A percentile compares a stretch with the other conserved stretches of the same genome.
Evolutionary conservation across 2,888 invertebrate genomes (phyloP).

Genomic region (Ametastegia equiseti): DNA sequence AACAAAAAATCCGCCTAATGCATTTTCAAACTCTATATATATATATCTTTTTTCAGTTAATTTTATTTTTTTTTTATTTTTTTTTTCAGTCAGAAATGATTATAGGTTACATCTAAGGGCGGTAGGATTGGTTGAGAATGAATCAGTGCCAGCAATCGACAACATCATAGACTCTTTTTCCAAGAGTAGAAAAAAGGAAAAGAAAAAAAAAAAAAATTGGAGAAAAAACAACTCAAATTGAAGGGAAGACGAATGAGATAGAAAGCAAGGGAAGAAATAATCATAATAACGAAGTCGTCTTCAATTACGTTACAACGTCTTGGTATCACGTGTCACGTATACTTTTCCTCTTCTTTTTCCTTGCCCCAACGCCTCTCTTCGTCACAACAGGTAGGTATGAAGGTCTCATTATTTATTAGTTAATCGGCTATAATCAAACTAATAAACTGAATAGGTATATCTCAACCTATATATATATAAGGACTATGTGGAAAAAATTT

Average conservation of each 20-base stretch:
- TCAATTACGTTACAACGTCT: slow-evolving; percentile 24
- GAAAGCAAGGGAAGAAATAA: neutral
- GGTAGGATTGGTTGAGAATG: no score
- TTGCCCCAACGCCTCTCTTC: no score
- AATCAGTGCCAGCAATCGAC: neutral
- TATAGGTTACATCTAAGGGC: no score
- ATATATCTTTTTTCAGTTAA: no score
- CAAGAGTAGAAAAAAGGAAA: neutral
- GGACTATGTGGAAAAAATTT: no score
- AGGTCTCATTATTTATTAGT: neutral
- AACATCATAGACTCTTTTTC: neutral
- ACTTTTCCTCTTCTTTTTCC: neutral
- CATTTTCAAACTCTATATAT: neutral
- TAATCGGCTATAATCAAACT: neutral
- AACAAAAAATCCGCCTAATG: neutral
- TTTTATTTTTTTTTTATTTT: neutral
- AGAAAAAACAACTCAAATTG: neutral
- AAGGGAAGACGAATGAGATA: neutral
- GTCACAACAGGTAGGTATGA: neutral
- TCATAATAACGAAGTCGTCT: neutral
- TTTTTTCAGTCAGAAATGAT: neutral
- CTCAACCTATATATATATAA: no score
- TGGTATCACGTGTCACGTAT: slow-evolving; percentile 16
- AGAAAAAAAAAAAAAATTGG: neutral
- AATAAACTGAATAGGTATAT: neutral